Base-by-base conservation (phyloP, 2,797 vertebrate genomes). In the Syndactyla subalaris region DNA sequence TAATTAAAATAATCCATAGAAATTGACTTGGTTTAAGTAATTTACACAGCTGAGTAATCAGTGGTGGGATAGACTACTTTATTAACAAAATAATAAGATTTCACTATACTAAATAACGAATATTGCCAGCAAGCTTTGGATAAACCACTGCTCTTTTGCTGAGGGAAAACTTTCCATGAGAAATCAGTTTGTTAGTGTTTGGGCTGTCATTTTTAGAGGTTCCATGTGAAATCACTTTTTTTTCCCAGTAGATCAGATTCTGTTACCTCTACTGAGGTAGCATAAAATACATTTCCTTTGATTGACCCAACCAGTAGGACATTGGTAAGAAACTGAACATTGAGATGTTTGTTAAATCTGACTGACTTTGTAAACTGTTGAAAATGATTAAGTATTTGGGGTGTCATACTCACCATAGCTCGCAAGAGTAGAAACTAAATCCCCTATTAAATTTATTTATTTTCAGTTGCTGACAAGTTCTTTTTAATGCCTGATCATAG, bases 211-310 rank as follows among this genome's bases (percentile, higher is more conserved):
- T 70, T 73, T 82, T 49, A 65, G 26, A 89, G 7, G 32, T 62
- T 38, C 4, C 14, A 30, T 2, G 1, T 27, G 6, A 63, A 63
- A 84, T 58, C 6, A 15, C 2, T 0, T 2, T 46, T 2, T 46
- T n/a, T 63, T 51, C 68, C 13, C 34, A 43, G 23, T 30, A 45
- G 27, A 38, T 45, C 32, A 68, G 13, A 18, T 68, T 89, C 77
- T 76, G 14, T 1, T 38, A 16, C 19, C 11, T 68, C 34, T 70
- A 46, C 13, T 45, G 12, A n/a, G 30, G 12, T 34, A 55, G 7
- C 21, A 49, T 32, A 55, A 83, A 83, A 51, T 39, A n/a, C 38
- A 59, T 55, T 43, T 70, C 4, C 8, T 65, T 63, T 75, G 10
- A 61, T 26, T 75, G 22, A 6, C 21, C 10, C 24, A 55, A 18